A percentile compares a stretch with the other conserved stretches of the same genome.
These are phyloP conservation scores for Phaethon lepturus DNA, from an alignment of 2,113 vertebrate genomes.

Conservation along the genomic window DNA sequence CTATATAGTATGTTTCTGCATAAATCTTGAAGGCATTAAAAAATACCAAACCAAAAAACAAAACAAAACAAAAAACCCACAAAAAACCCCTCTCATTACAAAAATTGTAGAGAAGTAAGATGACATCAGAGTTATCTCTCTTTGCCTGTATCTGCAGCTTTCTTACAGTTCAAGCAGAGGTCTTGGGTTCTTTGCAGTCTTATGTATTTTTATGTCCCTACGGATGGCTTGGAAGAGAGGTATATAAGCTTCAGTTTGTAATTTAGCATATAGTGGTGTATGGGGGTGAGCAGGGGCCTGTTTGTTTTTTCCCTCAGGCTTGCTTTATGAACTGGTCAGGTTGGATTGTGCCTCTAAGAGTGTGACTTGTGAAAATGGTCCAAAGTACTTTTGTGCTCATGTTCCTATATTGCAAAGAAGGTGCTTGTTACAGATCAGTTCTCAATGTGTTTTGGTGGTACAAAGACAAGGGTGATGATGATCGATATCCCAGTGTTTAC, in stretches of 20 bases:
- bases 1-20: not conserved
- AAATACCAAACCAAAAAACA: not conserved
- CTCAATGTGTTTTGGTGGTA: not conserved
- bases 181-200: not conserved
- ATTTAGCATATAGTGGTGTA: not conserved
- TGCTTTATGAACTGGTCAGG: not conserved
- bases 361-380: not conserved
- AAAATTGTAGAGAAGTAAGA: not conserved
- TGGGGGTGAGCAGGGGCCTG: not conserved
- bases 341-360: not conserved
- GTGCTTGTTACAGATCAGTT: not conserved
- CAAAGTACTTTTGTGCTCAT: not conserved
- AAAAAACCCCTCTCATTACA: not conserved
- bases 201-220: rapidly evolving
- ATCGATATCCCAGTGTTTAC: not conserved
- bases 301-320: not conserved
- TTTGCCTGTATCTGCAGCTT: not conserved
- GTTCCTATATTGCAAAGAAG: not conserved
- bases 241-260: not conserved
- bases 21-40: not conserved
- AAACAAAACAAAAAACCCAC: too few species aligned
- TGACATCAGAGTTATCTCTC: not conserved
- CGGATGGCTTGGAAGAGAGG: not conserved
- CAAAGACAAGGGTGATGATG: not conserved
- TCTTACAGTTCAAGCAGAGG: not conserved